Conservation (phyloP, 2,888 invertebrate genomes). For the Agonopterix alstromeriana region DNA sequence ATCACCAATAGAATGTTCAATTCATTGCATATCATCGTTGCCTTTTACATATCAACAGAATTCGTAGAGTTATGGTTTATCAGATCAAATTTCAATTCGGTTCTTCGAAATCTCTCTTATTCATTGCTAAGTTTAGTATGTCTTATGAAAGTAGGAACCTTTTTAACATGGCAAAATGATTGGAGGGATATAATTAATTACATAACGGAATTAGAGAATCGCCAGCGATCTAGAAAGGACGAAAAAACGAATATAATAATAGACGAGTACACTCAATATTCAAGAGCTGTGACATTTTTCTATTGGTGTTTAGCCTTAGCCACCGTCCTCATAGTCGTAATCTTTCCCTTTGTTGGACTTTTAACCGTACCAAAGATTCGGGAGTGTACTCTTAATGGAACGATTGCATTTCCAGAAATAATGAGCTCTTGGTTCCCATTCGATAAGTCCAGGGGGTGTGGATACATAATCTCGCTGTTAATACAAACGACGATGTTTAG, state of each 20-base stretch:
- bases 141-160: conserved; percentile 45
- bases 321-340: conserved; percentile 43
- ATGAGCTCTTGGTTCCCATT: conserved; percentile 61
- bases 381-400: too few species aligned
- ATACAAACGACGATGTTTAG: conserved; percentile 42
- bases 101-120: conserved; percentile 48
- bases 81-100: conserved; percentile 36
- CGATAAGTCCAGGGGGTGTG: conserved; percentile 39
- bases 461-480: conserved; percentile 38
- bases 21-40: conserved; percentile 26
- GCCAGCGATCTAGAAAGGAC: conserved; percentile 32
- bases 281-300: conserved; percentile 43
- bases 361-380: conserved; percentile 6
- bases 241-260: conserved; percentile 24
- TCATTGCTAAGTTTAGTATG: conserved; percentile 56
- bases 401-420: conserved; percentile 44
- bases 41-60: conserved; percentile 46
- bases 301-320: conserved; percentile 47
- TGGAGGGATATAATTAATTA: conserved; percentile 44
- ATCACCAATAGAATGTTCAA: conserved; percentile 14
- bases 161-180: conserved; percentile 41
- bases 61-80: conserved; percentile 53
- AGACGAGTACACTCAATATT: conserved; percentile 43
- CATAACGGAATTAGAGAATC: conserved; percentile 38
- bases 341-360: conserved; percentile 43